A percentile compares a stretch with the other conserved stretches of the same genome.
phyloP scores from a whole-genome alignment of 2,888 invertebrate species.

The Laothoe populi region DNA sequence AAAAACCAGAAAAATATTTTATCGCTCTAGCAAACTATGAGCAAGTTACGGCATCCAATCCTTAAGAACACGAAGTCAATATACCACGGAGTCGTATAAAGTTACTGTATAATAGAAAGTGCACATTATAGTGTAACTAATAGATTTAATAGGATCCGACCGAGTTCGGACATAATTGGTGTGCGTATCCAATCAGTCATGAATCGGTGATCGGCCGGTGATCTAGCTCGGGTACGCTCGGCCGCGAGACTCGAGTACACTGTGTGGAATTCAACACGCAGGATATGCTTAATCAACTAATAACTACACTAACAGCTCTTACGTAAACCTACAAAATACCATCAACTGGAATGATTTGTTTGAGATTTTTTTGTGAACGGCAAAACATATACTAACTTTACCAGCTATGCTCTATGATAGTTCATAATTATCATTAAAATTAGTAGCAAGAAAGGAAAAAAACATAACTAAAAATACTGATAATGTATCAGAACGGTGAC shows the following conservation, averaged over 20 bases:
- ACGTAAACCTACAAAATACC: not conserved
- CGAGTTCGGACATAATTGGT: constrained; percentile 29
- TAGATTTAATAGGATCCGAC: constrained; percentile 28
- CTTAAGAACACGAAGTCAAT: constrained; percentile 3
- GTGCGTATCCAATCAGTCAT: constrained; percentile 28
- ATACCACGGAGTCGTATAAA: constrained; percentile 2
- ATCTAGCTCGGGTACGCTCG: not conserved
- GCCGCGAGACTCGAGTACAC: not conserved
- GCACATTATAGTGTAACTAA: constrained; percentile 28
- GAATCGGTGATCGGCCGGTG: constrained; percentile 22
- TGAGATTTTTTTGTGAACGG: not conserved
- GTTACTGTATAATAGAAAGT: constrained; percentile 27
- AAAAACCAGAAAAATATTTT: not conserved
- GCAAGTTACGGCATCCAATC: not conserved
- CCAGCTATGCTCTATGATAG: no score
- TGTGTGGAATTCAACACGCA: constrained; percentile 15
- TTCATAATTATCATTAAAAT: no score
- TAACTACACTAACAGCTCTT: not conserved
- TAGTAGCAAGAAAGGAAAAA: no score
- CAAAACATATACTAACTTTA: not conserved
- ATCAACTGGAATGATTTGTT: not conserved
- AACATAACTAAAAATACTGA: no score
- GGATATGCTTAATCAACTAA: constrained; percentile 18
- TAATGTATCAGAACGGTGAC: no score
- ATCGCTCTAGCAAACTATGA: not conserved